phyloP scores from a whole-genome alignment of 2,113 vertebrate species.

The Tapirus terrestris region DNA sequence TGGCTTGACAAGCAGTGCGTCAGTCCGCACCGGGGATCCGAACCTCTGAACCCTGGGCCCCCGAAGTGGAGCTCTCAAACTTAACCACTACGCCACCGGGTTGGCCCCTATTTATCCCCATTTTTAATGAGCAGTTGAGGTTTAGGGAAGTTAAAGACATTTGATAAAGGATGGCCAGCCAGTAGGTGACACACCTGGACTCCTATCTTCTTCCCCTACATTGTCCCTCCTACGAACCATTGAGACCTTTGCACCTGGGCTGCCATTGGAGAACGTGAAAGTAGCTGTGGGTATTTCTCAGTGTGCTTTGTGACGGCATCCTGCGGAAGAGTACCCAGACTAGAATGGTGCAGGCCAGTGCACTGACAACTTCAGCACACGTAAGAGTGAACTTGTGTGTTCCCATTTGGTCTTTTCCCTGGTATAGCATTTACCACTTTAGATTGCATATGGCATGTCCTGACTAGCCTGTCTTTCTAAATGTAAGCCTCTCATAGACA shows the following conservation, averaged over 20 bases:
- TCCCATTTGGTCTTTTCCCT: neutral
- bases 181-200: neutral
- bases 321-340: neutral
- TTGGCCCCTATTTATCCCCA: neutral
- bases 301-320: neutral
- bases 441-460: neutral
- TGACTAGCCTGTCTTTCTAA: neutral
- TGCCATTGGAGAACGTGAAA: neutral
- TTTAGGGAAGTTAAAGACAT: neutral
- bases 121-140: neutral
- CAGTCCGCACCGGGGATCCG: no score
- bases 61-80: no score
- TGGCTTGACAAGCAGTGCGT: no score
- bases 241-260: neutral
- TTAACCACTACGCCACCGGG: no score
- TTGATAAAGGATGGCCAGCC: neutral
- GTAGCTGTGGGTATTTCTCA: neutral
- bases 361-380: rapidly evolving
- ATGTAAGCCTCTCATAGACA: neutral
- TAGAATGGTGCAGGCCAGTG: neutral
- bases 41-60: no score
- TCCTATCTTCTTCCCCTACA: neutral
- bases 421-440: neutral
- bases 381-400: neutral
- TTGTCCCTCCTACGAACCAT: no score